These are phyloP conservation scores for Tauraco erythrolophus DNA, from an alignment of 2,113 vertebrate genomes.

Conservation along the genomic window DNA sequence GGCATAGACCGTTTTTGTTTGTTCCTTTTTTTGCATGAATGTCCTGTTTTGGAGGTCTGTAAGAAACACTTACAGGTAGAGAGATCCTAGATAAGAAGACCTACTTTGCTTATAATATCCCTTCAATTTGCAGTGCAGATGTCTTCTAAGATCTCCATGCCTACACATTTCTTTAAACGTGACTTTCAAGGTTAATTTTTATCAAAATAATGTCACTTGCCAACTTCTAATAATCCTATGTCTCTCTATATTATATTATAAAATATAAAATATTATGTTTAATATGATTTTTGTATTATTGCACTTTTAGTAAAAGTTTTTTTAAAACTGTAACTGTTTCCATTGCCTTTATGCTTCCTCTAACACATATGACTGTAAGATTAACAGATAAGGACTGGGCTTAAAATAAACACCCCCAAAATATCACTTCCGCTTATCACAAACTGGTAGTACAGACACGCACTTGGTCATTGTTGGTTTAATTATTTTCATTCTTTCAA, in stretches of 20 bases:
- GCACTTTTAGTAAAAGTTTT: not conserved
- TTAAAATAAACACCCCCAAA: not conserved
- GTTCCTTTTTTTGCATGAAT: not conserved
- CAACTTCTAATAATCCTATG: not conserved
- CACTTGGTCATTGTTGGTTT: not conserved
- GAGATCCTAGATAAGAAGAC: not conserved
- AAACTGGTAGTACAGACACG: not conserved
- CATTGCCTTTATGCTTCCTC: not conserved
- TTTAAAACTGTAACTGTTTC: not conserved
- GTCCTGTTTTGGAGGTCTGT: not conserved
- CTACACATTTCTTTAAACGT: not conserved
- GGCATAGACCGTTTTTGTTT: not conserved
- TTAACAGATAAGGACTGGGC: not conserved
- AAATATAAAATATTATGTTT: not conserved
- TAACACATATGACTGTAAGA: not conserved
- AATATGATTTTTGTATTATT: not conserved
- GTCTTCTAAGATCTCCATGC: not conserved
- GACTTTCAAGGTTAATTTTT: not conserved
- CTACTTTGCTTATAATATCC: not conserved
- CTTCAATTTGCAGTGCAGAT: not conserved
- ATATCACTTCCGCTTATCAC: not conserved
- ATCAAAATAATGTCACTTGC: not conserved
- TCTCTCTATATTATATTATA: not conserved
- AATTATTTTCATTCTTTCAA: not conserved
- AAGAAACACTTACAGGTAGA: not conserved